Evolutionary conservation across 2,113 vertebrate genomes (phyloP).

Genomic region (Hypomesus transpacificus): DNA sequence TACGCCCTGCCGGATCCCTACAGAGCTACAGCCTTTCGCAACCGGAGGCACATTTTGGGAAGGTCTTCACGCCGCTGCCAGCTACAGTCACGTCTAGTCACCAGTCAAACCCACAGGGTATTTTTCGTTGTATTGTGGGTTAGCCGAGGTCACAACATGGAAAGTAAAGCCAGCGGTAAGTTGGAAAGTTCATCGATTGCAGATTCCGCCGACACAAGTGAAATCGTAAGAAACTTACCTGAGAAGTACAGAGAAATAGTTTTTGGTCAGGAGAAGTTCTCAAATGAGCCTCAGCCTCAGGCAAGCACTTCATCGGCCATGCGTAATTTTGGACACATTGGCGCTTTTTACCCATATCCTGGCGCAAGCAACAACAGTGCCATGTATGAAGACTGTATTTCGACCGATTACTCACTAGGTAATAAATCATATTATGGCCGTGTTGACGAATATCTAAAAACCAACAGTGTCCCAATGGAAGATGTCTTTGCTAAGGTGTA

Average conservation of each 20-base stretch:
- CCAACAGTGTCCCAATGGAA: constrained; percentile 46
- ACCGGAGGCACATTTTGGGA: constrained; percentile 52
- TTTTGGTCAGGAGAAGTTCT: constrained; percentile 26
- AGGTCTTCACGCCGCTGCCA: constrained; percentile 14
- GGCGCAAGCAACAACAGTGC: constrained; percentile 20
- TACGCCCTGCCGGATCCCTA: neutral
- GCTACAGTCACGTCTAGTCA: constrained; percentile 8
- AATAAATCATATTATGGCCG: constrained; percentile 45
- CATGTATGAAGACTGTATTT: constrained; percentile 43
- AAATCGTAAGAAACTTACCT: constrained; percentile 33
- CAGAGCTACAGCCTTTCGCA: constrained; percentile 27
- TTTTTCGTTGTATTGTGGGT: neutral
- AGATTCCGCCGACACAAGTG: constrained; percentile 38
- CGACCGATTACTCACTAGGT: constrained; percentile 30
- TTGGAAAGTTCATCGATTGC: constrained; percentile 39
- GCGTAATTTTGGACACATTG: constrained; percentile 57
- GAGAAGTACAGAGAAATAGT: constrained; percentile 36
- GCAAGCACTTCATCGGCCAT: constrained; percentile 31
- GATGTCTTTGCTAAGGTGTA: constrained; percentile 35
- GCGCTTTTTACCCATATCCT: constrained; percentile 31
- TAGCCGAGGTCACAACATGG: constrained; percentile 22
- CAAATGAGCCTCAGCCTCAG: constrained; percentile 10
- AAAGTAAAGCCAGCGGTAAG: constrained; percentile 37
- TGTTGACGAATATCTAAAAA: constrained; percentile 47
- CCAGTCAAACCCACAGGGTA: constrained; percentile 9